Conservation (phyloP, 2,888 invertebrate genomes). For the Hypsopygia costalis region DNA sequence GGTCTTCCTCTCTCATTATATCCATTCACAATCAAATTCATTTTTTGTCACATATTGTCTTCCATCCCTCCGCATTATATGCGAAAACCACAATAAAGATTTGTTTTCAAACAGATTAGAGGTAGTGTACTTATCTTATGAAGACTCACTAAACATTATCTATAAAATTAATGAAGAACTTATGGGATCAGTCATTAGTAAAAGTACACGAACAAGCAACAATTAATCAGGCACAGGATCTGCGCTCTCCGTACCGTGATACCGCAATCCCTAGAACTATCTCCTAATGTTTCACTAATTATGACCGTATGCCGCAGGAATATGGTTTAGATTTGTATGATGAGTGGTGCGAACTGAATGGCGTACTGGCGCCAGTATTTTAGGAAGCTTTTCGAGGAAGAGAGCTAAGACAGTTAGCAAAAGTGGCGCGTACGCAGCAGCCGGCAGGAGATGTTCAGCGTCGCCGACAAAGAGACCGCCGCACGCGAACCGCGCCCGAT, state of each 20-base stretch:
- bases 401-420: constrained; percentile 58
- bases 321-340: constrained; percentile 45
- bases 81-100: too few species aligned
- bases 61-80: too few species aligned
- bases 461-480: constrained; percentile 74
- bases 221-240: constrained; percentile 72
- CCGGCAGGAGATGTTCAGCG: constrained; percentile 37
- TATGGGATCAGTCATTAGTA: not conserved
- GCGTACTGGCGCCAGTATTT: constrained; percentile 73
- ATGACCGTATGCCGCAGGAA: constrained; percentile 33
- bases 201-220: constrained; percentile 27
- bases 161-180: constrained; percentile 8
- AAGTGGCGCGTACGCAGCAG: constrained; percentile 36
- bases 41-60: too few species aligned
- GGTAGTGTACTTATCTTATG: too few species aligned
- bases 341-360: constrained; percentile 36
- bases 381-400: constrained; percentile 75
- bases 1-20: too few species aligned
- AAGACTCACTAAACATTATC: too few species aligned
- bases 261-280: constrained; percentile 59
- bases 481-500: constrained; percentile 74
- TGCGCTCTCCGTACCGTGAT: constrained; percentile 70
- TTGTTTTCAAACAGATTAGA: too few species aligned
- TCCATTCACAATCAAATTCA: too few species aligned
- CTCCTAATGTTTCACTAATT: constrained; percentile 26